These are phyloP conservation scores for Saguinus midas DNA, from an alignment of 2,113 vertebrate genomes.

Conservation along the genomic window DNA sequence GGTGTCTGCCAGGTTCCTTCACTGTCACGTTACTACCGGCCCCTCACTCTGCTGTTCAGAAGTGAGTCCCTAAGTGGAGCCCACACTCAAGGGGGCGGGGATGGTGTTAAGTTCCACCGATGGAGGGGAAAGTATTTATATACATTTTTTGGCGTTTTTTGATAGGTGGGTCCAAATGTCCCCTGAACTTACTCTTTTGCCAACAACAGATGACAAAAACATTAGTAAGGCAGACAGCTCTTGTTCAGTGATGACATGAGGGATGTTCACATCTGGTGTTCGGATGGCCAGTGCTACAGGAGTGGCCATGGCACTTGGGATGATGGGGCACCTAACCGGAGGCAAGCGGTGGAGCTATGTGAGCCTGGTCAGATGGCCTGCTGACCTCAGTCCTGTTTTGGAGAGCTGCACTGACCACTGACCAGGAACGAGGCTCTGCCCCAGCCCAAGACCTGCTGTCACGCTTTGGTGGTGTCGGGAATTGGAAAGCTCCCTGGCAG, in stretches of 20 bases:
- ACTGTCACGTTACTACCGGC: accelerated
- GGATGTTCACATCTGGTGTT: not conserved
- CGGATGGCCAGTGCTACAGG: accelerated
- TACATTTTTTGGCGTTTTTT: not conserved
- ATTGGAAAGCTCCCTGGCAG: not conserved
- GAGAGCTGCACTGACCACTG: not conserved
- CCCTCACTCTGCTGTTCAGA: not conserved
- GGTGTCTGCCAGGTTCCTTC: not conserved
- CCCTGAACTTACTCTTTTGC: not conserved
- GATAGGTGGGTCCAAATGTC: not conserved
- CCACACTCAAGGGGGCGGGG: no score
- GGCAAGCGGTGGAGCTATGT: not conserved
- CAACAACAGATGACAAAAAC: not conserved
- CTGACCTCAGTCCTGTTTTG: not conserved
- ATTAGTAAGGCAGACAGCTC: not conserved
- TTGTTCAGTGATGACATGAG: accelerated
- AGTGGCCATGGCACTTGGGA: accelerated
- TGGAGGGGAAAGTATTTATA: not conserved
- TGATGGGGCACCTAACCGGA: not conserved
- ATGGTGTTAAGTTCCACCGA: accelerated
- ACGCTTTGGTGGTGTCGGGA: not conserved
- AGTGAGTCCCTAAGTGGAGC: not conserved
- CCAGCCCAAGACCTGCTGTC: not conserved
- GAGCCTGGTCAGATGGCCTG: accelerated
- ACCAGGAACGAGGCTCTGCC: accelerated